Base-by-base conservation (phyloP, 2,113 vertebrate species). In the Antennarius striatus region DNA sequence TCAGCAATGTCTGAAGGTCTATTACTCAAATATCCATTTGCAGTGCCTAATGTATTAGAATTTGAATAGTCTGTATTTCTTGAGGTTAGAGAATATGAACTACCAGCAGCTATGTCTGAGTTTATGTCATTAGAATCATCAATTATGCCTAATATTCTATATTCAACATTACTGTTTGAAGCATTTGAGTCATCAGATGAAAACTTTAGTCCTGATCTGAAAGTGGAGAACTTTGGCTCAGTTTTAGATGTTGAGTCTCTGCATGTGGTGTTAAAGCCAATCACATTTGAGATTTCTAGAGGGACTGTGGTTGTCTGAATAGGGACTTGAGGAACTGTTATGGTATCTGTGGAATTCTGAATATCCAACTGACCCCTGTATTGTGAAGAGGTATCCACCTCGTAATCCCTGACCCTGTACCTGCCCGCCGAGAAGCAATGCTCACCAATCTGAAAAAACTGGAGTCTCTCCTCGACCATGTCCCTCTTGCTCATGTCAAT, bases 401-500 rank as follows among this genome's bases (percentile, higher is more conserved):
- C 90, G 84, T 86, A 88, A 86, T 91, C 95, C 89, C 93, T 94
- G 91, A 95, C 95, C 93, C 95, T 95, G 93, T 96, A 96, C 93
- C 95, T 95, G 93, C 95, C 96, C 93, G 94, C 95, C 86, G 94
- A 95, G 94, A 93, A 93, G 93, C 93, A 83, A 98, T 99, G 97
- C 98, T 99, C 98, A 98, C 96, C 97, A 95, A 99, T 98, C 95
- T 99, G 98, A 94, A 99, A 99, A 98, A 99, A 99, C 93, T 99
- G 98, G 85, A 99, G 97, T 93, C 97, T 98, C 92, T 99, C 98
- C 94, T 99, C 98, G 94, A 99, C 97, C 97, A 98, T 97, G 96
- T 99, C 98, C 94, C 97, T 96, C 96, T 99, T 99, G 96, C 97
- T 99, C 97, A 99, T 99, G 96, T 99, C 98, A 98, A 99, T 99